A percentile compares a stretch with the other conserved stretches of the same genome.
Conservation (phyloP, 2,113 vertebrate species). For the Podarcis muralis region DNA sequence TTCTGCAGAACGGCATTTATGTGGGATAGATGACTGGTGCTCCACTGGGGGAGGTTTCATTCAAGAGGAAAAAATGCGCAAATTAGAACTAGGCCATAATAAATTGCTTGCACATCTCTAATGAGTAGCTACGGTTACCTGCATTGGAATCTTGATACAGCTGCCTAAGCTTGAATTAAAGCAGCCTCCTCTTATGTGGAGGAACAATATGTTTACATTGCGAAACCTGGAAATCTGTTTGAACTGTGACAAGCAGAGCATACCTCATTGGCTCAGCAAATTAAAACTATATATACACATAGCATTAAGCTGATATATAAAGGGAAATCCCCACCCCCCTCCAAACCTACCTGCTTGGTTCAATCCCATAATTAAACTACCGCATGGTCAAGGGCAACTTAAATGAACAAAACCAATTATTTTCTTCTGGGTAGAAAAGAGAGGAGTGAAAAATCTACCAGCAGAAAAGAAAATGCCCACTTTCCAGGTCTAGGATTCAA, state of each 20-base stretch:
- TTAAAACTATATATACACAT: conserved; percentile 27
- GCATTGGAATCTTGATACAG: conserved; percentile 49
- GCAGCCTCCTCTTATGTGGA: conserved; percentile 30
- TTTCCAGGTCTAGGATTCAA: not conserved
- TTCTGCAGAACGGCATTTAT: conserved; percentile 39
- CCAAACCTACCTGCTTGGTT: conserved; percentile 1
- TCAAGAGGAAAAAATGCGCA: conserved; percentile 51
- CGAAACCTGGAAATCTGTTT: conserved; percentile 46
- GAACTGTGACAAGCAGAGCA: conserved; percentile 21
- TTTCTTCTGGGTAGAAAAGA: not conserved
- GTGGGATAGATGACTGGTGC: conserved; percentile 51
- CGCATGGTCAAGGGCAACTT: not conserved
- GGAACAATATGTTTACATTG: conserved; percentile 59
- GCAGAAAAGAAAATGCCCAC: not conserved
- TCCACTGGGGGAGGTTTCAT: conserved; percentile 52
- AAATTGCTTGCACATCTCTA: conserved; percentile 56
- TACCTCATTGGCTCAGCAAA: conserved; percentile 15
- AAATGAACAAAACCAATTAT: not conserved
- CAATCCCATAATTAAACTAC: not conserved
- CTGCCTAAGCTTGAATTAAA: conserved; percentile 52
- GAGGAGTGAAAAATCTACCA: not conserved
- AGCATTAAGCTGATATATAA: not conserved
- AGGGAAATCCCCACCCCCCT: not conserved
- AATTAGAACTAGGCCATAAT: conserved; percentile 61
- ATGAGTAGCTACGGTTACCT: conserved; percentile 56